A percentile compares a stretch with the other conserved stretches of the same genome.
Evolutionary conservation across 2,888 invertebrate species (phyloP).

Genomic region (Andrena flavipes): DNA sequence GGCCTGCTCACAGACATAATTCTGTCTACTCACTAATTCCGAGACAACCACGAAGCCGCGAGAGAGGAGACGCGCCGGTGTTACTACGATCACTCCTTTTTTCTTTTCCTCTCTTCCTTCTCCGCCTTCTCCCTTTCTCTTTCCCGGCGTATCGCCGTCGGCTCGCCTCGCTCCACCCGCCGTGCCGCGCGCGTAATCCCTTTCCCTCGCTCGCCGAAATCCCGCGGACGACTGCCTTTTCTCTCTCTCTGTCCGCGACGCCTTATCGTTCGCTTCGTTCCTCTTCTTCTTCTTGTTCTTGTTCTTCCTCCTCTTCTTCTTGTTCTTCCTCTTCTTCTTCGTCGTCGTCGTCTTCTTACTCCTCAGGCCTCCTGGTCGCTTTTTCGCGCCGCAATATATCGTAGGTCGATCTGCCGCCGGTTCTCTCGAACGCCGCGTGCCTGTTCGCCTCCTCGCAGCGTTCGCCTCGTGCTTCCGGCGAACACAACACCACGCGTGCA

Average conservation of each 20-base stretch:
- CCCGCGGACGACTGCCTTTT: constrained; percentile 64
- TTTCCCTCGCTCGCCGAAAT: constrained; percentile 73
- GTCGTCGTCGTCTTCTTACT: neutral
- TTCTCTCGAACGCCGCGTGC: constrained; percentile 28
- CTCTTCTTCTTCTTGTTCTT: constrained; percentile 19
- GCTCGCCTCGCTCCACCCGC: constrained; percentile 48
- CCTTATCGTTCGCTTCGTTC: constrained; percentile 35
- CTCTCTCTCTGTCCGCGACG: constrained; percentile 48
- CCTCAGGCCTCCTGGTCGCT: constrained; percentile 10
- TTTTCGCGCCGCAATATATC: constrained; percentile 31
- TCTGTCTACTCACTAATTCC: constrained; percentile 84
- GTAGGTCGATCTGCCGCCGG: constrained; percentile 14
- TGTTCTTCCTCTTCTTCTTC: too few species aligned
- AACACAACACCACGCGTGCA: constrained; percentile 32
- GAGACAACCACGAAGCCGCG: constrained; percentile 78
- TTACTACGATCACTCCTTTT: constrained; percentile 74
- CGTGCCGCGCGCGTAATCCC: constrained; percentile 54
- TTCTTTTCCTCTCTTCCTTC: constrained; percentile 58
- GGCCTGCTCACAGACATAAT: constrained; percentile 83
- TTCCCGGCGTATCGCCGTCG: constrained; percentile 22
- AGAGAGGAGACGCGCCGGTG: constrained; percentile 77
- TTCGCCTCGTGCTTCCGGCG: constrained; percentile 28
- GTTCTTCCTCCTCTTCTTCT: constrained; percentile 7
- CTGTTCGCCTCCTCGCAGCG: constrained; percentile 31
- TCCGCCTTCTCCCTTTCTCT: constrained; percentile 41